Evolutionary conservation across 2,113 vertebrate species (phyloP).

Genomic region (Charina bottae): DNA sequence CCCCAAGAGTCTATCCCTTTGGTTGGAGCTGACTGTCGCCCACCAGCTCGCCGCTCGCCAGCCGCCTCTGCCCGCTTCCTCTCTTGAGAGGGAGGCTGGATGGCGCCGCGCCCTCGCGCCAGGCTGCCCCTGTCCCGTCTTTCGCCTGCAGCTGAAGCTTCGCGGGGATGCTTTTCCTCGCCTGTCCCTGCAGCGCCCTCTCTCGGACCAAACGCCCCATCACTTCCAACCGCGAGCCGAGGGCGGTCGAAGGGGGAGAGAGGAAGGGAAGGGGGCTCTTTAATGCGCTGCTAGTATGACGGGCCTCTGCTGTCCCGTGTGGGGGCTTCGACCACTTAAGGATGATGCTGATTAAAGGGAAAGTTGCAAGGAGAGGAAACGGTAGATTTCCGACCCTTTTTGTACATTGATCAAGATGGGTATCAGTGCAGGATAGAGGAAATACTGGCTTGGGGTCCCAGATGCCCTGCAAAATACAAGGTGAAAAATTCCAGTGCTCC

Average conservation of each 20-base stretch:
- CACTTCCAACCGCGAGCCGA: conserved; percentile 2
- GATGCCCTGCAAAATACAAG: neutral
- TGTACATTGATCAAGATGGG: neutral
- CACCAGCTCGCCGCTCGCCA: no score
- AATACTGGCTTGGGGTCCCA: neutral
- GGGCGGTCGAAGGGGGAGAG: neutral
- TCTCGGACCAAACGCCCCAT: conserved; percentile 39
- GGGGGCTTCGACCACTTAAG: neutral
- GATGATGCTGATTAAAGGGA: neutral
- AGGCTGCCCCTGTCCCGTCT: neutral
- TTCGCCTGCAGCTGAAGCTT: neutral
- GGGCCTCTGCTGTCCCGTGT: neutral
- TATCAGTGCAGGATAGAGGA: neutral
- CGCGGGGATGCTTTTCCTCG: neutral
- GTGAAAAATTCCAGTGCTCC: neutral
- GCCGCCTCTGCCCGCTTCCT: no score
- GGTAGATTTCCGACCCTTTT: neutral
- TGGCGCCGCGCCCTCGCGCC: neutral
- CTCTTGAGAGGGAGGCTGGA: neutral
- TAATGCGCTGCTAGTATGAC: neutral
- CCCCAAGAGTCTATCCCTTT: neutral
- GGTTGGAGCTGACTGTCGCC: neutral
- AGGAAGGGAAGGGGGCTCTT: neutral
- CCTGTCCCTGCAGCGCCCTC: conserved; percentile 62
- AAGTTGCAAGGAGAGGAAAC: neutral